These are phyloP conservation scores for Drosophila atroscutellata DNA, from an alignment of 2,888 invertebrate genomes.

Conservation along the genomic window DNA sequence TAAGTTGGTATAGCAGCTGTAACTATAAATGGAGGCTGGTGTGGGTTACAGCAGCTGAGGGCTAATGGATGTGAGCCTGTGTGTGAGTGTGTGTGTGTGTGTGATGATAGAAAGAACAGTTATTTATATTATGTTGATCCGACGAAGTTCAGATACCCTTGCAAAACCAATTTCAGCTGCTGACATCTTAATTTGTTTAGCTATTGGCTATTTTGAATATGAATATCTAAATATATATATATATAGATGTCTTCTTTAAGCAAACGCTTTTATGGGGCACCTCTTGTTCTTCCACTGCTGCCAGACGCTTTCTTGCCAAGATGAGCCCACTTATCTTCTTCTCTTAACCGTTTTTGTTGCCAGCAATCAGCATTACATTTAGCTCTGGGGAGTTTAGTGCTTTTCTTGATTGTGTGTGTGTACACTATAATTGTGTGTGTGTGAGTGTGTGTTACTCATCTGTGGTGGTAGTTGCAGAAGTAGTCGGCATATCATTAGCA, in stretches of 20 bases:
- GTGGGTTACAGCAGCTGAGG: slow-evolving; percentile 1
- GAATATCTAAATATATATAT: not conserved
- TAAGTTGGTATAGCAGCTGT: slow-evolving; percentile 3
- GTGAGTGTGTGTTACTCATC: slow-evolving; percentile 4
- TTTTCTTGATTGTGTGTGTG: not conserved
- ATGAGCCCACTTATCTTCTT: not conserved
- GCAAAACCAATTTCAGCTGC: not conserved
- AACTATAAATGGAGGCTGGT: not conserved
- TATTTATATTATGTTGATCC: not conserved
- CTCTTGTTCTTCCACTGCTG: not conserved
- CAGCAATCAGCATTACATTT: slow-evolving; percentile 21
- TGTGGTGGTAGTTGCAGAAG: not conserved
- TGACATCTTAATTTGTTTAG: not conserved
- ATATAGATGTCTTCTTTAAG: slow-evolving; percentile 2
- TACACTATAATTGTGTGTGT: not conserved
- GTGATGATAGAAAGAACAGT: not conserved
- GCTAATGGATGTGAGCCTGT: not conserved
- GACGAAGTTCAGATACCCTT: not conserved
- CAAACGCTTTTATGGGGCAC: slow-evolving; percentile 23
- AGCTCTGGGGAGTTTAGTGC: not conserved
- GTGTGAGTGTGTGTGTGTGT: not conserved
- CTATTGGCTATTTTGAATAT: not conserved
- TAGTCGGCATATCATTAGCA: slow-evolving; percentile 21
- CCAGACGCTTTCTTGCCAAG: not conserved
- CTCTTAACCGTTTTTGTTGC: not conserved